phyloP scores from a whole-genome alignment of 1,140 invertebrate species.

The Rhizoglyphus robini region DNA sequence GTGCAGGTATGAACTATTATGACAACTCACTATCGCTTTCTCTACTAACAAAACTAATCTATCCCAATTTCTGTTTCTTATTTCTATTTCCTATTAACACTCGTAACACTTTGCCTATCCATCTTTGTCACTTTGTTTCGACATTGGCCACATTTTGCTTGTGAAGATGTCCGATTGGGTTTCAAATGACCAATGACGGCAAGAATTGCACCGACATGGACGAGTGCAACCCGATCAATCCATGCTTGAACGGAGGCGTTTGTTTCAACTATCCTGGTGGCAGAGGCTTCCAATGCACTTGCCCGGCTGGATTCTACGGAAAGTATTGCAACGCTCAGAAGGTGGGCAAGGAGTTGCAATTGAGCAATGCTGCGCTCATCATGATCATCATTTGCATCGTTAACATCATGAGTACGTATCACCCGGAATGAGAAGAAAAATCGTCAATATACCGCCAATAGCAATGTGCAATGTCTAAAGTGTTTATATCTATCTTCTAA shows the following conservation, averaged over 20 bases:
- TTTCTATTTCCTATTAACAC: not conserved
- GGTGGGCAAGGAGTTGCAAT: constrained; percentile 76
- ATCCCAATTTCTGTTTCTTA: not conserved
- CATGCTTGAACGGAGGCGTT: constrained; percentile 58
- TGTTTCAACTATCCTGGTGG: constrained; percentile 46
- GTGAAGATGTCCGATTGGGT: constrained; percentile 72
- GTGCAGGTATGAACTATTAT: constrained; percentile 66
- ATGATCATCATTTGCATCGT: constrained; percentile 84
- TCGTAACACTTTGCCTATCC: not conserved
- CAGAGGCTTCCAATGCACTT: constrained; percentile 36
- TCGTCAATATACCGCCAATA: too few species aligned
- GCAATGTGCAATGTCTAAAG: not conserved
- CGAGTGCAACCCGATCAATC: constrained; percentile 69
- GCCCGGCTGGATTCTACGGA: constrained; percentile 79
- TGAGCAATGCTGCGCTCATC: constrained; percentile 81
- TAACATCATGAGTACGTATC: constrained; percentile 74
- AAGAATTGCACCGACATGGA: constrained; percentile 85
- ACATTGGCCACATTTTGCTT: not conserved
- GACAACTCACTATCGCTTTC: not conserved
- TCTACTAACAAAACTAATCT: not conserved
- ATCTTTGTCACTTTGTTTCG: not conserved
- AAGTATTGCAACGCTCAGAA: constrained; percentile 82
- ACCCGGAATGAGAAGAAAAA: not conserved
- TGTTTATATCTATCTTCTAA: not conserved
- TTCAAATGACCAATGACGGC: constrained; percentile 66